phyloP scores from a whole-genome alignment of 2,888 invertebrate genomes.

The Entomobrya proxima region DNA sequence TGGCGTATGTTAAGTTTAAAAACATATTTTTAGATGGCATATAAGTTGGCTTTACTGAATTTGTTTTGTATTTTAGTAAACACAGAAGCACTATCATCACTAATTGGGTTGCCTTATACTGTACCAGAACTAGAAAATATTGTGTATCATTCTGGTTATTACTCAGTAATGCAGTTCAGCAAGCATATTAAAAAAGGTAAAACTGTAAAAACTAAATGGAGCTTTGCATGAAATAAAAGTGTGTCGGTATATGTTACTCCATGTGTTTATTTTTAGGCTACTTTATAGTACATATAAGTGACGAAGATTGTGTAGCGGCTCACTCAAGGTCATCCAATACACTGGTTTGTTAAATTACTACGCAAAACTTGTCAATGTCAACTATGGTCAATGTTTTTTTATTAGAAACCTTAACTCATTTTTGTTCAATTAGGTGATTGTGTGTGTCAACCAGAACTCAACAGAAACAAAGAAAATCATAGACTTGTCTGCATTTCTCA shows the following conservation, averaged over 20 bases:
- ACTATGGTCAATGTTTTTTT: no score
- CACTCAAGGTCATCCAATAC: constrained; percentile 60
- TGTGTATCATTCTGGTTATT: constrained; percentile 72
- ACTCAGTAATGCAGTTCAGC: constrained; percentile 72
- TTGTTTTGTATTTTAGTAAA: constrained; percentile 73
- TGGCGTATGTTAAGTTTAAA: constrained; percentile 67
- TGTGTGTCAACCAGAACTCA: no score
- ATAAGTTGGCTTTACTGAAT: neutral
- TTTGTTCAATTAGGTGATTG: no score
- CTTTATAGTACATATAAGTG: constrained; percentile 65
- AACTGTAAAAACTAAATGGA: no score
- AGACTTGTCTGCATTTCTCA: no score
- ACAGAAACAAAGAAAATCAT: no score
- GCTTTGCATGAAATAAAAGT: neutral
- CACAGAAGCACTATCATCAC: constrained; percentile 67
- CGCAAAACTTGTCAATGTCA: no score
- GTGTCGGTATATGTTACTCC: neutral
- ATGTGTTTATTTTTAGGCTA: constrained; percentile 58
- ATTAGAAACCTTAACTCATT: no score
- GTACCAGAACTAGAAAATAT: constrained; percentile 65
- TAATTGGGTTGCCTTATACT: constrained; percentile 71
- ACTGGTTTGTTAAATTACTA: no score
- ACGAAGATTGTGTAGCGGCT: constrained; percentile 69
- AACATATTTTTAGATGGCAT: neutral
- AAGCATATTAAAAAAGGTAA: constrained; percentile 74